Conservation (phyloP, 2,888 invertebrate genomes). For the Kuschelorhynchus macadamiae region DNA sequence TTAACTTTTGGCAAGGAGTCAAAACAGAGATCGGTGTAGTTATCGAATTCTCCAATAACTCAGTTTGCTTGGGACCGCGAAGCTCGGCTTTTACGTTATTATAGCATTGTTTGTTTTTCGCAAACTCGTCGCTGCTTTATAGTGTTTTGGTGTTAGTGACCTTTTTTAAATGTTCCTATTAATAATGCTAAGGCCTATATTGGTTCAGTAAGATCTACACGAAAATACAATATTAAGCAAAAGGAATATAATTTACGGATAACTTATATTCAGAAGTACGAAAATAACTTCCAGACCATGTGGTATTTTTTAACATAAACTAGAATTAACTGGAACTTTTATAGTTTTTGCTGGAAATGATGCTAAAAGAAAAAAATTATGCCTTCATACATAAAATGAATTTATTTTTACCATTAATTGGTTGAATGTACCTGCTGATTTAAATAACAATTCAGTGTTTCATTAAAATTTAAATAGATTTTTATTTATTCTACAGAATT, state of each 20-base stretch:
- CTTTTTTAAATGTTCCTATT: not conserved
- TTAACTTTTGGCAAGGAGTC: constrained; percentile 37
- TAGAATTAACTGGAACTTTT: constrained; percentile 13
- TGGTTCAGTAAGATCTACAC: not conserved
- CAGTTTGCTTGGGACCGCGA: constrained; percentile 30
- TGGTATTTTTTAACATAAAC: not conserved
- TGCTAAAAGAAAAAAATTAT: no score
- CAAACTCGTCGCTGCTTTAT: not conserved
- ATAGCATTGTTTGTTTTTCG: constrained; percentile 15
- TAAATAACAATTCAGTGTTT: no score
- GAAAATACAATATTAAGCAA: not conserved
- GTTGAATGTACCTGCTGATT: no score
- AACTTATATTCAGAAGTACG: constrained; percentile 11
- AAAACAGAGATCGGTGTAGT: constrained; percentile 26
- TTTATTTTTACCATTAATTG: no score
- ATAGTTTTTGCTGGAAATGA: no score
- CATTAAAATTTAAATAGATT: no score
- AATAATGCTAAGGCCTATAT: no score
- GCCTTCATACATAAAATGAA: no score
- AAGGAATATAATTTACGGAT: not conserved
- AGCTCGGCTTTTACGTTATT: constrained; percentile 13
- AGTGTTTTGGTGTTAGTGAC: constrained; percentile 25
- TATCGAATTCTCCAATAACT: constrained; percentile 33
- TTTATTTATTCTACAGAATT: no score
- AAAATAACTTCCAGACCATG: constrained; percentile 22